Conservation (phyloP, 2,797 vertebrate species). For the Urosaurus nigricauda region DNA sequence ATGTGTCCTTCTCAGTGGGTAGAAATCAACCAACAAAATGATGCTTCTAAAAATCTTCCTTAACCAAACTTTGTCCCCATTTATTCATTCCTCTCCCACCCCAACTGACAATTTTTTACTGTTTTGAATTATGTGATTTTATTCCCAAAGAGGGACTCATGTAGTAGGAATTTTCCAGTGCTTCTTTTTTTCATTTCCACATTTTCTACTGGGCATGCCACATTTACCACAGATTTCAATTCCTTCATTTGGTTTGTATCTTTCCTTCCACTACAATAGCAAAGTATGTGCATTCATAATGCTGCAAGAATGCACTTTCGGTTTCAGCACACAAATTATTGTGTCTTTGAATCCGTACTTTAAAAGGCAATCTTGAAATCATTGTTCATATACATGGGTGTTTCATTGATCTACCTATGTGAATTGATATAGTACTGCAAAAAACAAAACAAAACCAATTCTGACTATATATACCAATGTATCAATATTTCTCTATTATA, state of each 20-base stretch:
- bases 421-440: too few species aligned
- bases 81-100: not conserved
- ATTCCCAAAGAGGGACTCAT: not conserved
- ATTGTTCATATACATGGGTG: too few species aligned
- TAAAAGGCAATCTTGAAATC: too few species aligned
- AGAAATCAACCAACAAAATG: not conserved
- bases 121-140: not conserved
- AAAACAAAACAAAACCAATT: too few species aligned
- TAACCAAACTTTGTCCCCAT: not conserved
- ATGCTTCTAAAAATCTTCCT: not conserved
- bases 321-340: too few species aligned
- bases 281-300: too few species aligned
- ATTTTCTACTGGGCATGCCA: not conserved
- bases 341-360: too few species aligned
- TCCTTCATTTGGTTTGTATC: not conserved
- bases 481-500: not conserved
- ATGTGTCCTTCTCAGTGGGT: not conserved
- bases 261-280: not conserved
- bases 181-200: not conserved
- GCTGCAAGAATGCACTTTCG: too few species aligned
- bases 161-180: not conserved
- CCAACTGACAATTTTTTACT: not conserved
- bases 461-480: not conserved
- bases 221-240: not conserved
- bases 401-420: too few species aligned